Conservation (phyloP, 2,797 vertebrate species). For the Sylvilagus floridanus region DNA sequence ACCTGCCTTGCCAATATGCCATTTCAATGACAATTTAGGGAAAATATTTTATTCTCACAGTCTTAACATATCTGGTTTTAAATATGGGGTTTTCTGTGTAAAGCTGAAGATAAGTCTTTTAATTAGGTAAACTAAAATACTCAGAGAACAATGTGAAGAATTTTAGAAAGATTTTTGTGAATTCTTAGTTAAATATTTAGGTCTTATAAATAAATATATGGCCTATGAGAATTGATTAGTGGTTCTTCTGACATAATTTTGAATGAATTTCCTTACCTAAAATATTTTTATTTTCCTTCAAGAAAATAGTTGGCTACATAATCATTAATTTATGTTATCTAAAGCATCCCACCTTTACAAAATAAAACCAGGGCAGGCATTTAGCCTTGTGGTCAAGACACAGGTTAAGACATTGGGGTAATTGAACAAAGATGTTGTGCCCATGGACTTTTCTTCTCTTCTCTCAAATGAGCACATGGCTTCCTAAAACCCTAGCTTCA, state of each 20-base stretch:
- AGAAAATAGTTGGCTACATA: background rate
- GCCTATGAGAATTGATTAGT: background rate
- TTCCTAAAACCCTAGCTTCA: too few species aligned
- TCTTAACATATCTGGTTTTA: background rate
- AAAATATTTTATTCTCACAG: background rate
- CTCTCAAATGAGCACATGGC: background rate
- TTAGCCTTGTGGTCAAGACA: too few species aligned
- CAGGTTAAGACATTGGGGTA: background rate
- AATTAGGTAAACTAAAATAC: background rate
- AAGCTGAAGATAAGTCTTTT: background rate
- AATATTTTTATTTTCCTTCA: background rate
- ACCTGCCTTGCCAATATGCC: background rate
- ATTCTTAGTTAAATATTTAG: background rate
- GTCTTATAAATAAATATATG: background rate
- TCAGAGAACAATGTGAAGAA: background rate
- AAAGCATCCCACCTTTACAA: background rate
- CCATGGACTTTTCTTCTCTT: background rate
- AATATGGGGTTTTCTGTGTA: background rate
- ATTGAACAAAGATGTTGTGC: background rate
- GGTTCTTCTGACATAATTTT: background rate
- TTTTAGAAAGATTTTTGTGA: background rate
- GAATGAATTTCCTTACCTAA: slow-evolving; percentile 31
- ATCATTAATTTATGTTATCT: background rate
- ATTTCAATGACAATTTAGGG: background rate
- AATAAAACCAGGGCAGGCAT: background rate